phyloP scores from a whole-genome alignment of 2,113 vertebrate genomes.

The Sula dactylatra region DNA sequence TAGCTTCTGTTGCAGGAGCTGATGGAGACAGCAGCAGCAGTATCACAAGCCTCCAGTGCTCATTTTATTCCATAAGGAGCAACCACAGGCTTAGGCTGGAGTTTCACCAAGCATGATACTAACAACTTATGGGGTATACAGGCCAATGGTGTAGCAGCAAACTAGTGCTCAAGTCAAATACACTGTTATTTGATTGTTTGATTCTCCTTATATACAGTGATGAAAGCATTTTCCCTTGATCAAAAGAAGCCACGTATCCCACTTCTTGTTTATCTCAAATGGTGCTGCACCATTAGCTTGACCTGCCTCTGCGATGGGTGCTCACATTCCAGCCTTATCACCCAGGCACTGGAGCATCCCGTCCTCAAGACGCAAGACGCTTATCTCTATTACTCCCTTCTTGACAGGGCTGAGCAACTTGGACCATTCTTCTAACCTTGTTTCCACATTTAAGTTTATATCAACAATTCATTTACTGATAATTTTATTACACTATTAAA shows the following conservation, averaged over 20 bases:
- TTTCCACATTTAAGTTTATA: neutral
- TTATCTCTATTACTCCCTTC: neutral
- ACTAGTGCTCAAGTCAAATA: neutral
- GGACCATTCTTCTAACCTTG: neutral
- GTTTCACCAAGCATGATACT: neutral
- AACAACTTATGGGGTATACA: neutral
- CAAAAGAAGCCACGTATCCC: neutral
- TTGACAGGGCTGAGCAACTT: neutral
- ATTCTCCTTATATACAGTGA: neutral
- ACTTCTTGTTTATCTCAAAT: neutral
- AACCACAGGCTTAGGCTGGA: accelerated
- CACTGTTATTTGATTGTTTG: neutral
- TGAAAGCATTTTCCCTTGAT: neutral
- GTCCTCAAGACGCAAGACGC: neutral
- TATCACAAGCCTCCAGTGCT: neutral
- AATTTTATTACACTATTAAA: neutral
- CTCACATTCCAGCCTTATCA: constrained; percentile 13
- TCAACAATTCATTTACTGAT: neutral
- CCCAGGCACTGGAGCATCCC: neutral
- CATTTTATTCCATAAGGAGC: neutral
- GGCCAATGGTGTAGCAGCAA: neutral
- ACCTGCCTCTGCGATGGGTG: neutral
- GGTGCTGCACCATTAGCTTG: accelerated
- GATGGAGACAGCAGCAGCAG: neutral
- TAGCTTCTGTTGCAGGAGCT: neutral